Base-by-base conservation (phyloP, 2,113 vertebrate species). In the Manacus vitellinus region DNA sequence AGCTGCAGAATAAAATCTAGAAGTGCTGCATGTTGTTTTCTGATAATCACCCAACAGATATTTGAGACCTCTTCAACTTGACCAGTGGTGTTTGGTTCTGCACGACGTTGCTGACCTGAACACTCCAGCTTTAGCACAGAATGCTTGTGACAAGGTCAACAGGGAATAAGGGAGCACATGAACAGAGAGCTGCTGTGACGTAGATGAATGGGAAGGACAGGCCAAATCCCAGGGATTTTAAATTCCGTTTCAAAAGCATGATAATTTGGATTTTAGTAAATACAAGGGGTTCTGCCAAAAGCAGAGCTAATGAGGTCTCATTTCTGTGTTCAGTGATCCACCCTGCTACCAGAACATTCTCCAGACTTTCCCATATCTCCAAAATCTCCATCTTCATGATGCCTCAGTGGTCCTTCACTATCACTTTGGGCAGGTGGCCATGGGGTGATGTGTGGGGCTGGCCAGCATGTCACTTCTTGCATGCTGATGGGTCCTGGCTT, bases 21-120 rank as follows among this genome's bases (percentile, higher is more conserved):
- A 88, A 96, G 88, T 51, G 66, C 76, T 91, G 65, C 92, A 54
- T 94, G 94, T 91, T 96, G 72, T 92, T 96, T 97, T 94, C 76
- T 94, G 88, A 95, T 92, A 85, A 95, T 94, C 80, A 54, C 90
- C 96, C 96, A 95, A 21, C 61, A 91, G 96, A 96, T 84, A 97
- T 17, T 94, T 95, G 96, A 96, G 86, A 96, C 96, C 91, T 95
- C 88, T 94, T 94, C 87, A 96, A 85, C 73, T 93, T 94, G 96
- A 82, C 88, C 96, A 79, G 79, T 89, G 92, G 96, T 95, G 83
- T 96, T 96, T 94, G 83, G 94, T 89, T 96, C 27, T 96, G 92
- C 44, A 65, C 9, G 1, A 88, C 59, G 43, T 77, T 97, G 96
- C 94, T 94, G 96, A 95, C 95, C 95, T 93, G 95, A 96, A 91